Evolutionary conservation across 2,797 vertebrate species (phyloP).

Genomic region (Menidia menidia): DNA sequence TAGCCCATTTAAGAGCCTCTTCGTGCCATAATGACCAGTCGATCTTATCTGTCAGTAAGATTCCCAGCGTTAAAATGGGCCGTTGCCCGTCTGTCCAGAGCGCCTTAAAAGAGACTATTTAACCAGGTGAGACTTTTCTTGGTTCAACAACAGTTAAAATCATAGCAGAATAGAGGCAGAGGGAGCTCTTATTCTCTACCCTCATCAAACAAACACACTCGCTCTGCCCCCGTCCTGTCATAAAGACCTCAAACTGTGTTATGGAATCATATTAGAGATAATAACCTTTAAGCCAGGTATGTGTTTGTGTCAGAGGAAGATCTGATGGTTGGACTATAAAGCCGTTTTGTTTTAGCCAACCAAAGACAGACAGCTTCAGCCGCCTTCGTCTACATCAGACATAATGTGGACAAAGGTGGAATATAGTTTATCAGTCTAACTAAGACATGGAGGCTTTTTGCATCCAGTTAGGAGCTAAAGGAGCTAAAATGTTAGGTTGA

Average conservation of each 20-base stretch:
- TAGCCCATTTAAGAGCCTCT: too few relatives aligned
- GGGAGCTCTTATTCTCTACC: too few relatives aligned
- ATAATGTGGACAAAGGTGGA: slow-evolving; percentile 20
- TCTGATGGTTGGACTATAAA: slow-evolving; percentile 36
- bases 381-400: slow-evolving; percentile 41
- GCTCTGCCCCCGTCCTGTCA: neutral
- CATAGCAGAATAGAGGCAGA: too few relatives aligned
- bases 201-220: too few relatives aligned
- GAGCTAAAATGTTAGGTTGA: slow-evolving; percentile 39
- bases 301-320: slow-evolving; percentile 11
- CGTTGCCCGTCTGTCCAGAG: too few relatives aligned
- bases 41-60: too few relatives aligned
- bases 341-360: slow-evolving; percentile 35
- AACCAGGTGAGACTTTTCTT: too few relatives aligned
- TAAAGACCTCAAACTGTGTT: slow-evolving; percentile 14
- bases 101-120: too few relatives aligned
- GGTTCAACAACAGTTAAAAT: too few relatives aligned
- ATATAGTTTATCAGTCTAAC: slow-evolving; percentile 32
- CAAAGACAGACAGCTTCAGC: slow-evolving; percentile 27
- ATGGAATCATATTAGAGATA: slow-evolving; percentile 25
- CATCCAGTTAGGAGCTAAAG: slow-evolving; percentile 48
- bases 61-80: too few relatives aligned
- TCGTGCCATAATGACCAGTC: too few relatives aligned
- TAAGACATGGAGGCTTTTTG: slow-evolving; percentile 44
- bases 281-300: slow-evolving; percentile 16